Conservation (phyloP, 2,113 vertebrate species). For the Syrmaticus mikado region DNA sequence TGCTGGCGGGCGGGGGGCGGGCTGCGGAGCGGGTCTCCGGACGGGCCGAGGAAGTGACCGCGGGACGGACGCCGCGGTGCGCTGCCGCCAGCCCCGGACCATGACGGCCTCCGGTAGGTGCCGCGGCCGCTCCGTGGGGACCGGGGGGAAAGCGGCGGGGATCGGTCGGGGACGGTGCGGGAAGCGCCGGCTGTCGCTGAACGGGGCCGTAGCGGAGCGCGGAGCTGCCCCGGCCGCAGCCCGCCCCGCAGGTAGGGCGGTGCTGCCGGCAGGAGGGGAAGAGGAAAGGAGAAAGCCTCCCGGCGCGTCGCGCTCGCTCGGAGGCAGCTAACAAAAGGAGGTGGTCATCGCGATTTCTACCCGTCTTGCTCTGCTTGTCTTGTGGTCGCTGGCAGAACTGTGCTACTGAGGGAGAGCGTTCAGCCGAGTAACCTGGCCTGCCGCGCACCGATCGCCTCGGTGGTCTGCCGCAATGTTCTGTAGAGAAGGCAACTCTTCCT, state of each 20-base stretch:
- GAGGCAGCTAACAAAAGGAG: background rate
- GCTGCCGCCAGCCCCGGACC: background rate
- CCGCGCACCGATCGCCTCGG: background rate
- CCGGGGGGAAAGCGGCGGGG: no score
- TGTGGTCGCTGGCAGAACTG: background rate
- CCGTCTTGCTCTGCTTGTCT: background rate
- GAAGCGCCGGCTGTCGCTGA: background rate
- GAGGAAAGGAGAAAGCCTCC: background rate
- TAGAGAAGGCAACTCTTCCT: background rate
- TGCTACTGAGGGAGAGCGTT: background rate
- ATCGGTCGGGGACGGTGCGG: no score
- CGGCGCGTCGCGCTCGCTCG: background rate
- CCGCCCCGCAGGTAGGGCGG: background rate
- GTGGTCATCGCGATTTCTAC: background rate
- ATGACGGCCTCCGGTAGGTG: conserved; percentile 40
- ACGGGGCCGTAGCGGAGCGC: background rate
- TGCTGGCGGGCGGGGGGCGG: background rate
- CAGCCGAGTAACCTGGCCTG: background rate
- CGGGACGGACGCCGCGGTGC: background rate
- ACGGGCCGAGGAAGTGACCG: background rate
- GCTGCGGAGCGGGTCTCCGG: no score
- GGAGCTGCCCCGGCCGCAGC: no score
- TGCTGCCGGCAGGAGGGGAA: background rate
- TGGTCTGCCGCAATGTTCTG: background rate
- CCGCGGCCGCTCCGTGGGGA: background rate